Evolutionary conservation across 2,113 vertebrate species (phyloP), one percentile per base, ranked within the genome.

Genomic region (Falcunculus frontatus): DNA sequence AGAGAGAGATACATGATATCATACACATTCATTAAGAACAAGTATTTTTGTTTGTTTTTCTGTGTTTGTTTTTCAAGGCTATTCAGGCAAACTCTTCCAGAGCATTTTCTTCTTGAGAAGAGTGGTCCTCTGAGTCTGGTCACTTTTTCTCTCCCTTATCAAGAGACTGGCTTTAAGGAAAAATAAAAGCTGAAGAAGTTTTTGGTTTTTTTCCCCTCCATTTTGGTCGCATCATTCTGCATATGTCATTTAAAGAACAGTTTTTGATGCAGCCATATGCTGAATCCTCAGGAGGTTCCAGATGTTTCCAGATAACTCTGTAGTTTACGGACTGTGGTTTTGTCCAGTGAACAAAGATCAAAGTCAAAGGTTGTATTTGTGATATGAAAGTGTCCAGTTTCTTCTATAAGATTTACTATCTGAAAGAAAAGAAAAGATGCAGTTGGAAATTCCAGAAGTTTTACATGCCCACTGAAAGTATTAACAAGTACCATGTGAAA

Each of bases 341-440:
- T 99, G 98, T 99, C 99, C 98, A 99, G 97, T 35, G 99, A 99
- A 97, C 99, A 99, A 96, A 99, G 99, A 97, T 99, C 99, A 98
- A 99, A 99, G 98, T 99, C 99, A 98, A 99, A 99, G 47, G 99
- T 99, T 94, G 99, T 99, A 97, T 99, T 99, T 95, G 99, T 99
- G 97, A 99, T 99, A 98, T 99, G 99, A 98, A 99, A 99, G 97
- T 99, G 99, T 98, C 99, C 99, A 33, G 99, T 99, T 98, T 99
- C 99, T 97, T 99, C 99, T 93, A 99, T 99, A 74, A 99, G 99
- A 97, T 99, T 99, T 93, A 99, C 99, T 55, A 99, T 99, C 99
- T 99, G 98, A 79, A 98, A 97, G 37, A 80, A 56, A 87, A 95
- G 65, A 96, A 87, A 95, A 95, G 8, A 96, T 55, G 49, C 44